Conservation (phyloP, 2,888 invertebrate species). For the Auanema freiburgensis region DNA sequence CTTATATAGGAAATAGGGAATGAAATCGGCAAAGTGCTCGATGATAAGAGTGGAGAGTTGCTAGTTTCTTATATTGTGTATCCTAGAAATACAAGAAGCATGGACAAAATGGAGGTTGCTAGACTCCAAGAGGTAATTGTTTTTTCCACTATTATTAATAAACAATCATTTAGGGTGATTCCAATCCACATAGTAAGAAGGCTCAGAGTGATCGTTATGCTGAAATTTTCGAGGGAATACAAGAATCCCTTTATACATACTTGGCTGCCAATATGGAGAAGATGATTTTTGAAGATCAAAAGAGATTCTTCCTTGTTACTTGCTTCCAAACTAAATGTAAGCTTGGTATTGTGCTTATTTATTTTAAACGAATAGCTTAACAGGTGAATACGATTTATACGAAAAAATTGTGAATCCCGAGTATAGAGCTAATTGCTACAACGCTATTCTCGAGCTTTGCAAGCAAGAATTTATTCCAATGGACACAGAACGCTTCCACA, state of each 20-base stretch:
- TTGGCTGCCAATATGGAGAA: conserved; percentile 58
- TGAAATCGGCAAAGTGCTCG: conserved; percentile 65
- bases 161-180: conserved; percentile 25
- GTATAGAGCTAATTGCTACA: conserved; percentile 45
- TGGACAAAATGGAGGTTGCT: conserved; percentile 80
- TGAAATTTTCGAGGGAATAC: conserved; percentile 50
- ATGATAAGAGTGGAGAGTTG: conserved; percentile 81
- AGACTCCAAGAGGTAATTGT: conserved; percentile 73
- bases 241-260: conserved; percentile 49
- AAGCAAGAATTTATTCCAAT: conserved; percentile 57
- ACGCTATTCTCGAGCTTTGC: conserved; percentile 52
- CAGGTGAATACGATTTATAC: conserved; percentile 49
- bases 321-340: conserved; percentile 37
- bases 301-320: conserved; percentile 30
- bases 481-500: conserved; percentile 39
- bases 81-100: conserved; percentile 78
- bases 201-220: conserved; percentile 38
- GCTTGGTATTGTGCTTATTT: conserved; percentile 6
- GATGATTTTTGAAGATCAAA: conserved; percentile 47
- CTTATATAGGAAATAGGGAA: conserved; percentile 51
- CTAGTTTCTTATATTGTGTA: conserved; percentile 82
- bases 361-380: conserved; percentile 14
- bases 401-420: conserved; percentile 41
- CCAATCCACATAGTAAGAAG: conserved; percentile 41
- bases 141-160: conserved; percentile 6